These are phyloP conservation scores for Drosophila rellima DNA, from an alignment of 2,888 invertebrate species.

Conservation along the genomic window DNA sequence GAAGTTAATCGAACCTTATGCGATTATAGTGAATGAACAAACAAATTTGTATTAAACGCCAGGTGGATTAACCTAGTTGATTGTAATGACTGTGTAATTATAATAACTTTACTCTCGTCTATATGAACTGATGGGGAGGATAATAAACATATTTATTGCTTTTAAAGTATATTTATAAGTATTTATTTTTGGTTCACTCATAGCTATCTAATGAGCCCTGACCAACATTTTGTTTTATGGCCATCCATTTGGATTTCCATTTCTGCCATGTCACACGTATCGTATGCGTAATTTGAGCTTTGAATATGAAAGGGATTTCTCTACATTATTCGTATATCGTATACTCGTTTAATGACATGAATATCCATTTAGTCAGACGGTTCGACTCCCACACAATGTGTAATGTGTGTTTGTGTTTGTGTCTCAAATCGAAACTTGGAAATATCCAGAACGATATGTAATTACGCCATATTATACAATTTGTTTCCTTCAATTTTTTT, in stretches of 20 bases:
- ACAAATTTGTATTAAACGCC: neutral
- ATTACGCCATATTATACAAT: slow-evolving; percentile 11
- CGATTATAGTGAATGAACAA: slow-evolving; percentile 53
- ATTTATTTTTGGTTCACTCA: neutral
- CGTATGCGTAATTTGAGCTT: slow-evolving; percentile 37
- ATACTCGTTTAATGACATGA: slow-evolving; percentile 15
- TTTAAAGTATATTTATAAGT: neutral
- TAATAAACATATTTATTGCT: neutral
- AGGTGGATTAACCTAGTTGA: slow-evolving; percentile 1
- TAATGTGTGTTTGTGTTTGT: neutral
- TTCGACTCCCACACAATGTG: slow-evolving; percentile 4
- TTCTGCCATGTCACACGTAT: slow-evolving; percentile 33
- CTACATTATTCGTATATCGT: slow-evolving; percentile 3
- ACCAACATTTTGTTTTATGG: slow-evolving; percentile 1
- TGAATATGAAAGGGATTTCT: slow-evolving; percentile 1
- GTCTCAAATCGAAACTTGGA: slow-evolving; percentile 1
- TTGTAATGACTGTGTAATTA: slow-evolving; percentile 1
- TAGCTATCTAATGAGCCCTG: slow-evolving; percentile 22
- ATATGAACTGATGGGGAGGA: neutral
- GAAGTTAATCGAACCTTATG: slow-evolving; percentile 23
- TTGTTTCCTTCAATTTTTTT: too few species aligned
- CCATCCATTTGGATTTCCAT: slow-evolving; percentile 12
- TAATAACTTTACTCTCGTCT: neutral
- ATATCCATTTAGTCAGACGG: slow-evolving; percentile 15
- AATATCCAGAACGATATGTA: slow-evolving; percentile 8